Evolutionary conservation across 2,113 vertebrate genomes (phyloP).

Genomic region (Lepidothrix coronata): DNA sequence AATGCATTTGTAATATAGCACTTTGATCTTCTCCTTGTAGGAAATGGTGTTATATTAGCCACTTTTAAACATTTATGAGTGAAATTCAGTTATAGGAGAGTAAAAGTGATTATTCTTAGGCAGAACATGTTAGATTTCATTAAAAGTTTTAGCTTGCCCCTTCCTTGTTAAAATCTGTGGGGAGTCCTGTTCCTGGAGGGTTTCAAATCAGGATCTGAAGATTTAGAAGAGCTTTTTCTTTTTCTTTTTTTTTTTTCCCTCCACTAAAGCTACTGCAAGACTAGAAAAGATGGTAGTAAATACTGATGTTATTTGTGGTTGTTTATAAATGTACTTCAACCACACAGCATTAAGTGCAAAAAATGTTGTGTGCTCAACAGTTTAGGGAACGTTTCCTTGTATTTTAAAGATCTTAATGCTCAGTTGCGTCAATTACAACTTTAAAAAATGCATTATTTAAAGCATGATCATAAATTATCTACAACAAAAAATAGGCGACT

Average conservation of each 20-base stretch:
- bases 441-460: conserved; percentile 69
- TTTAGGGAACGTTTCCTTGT: conserved; percentile 3
- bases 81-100: conserved; percentile 85
- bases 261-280: conserved; percentile 63
- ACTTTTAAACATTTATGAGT: conserved; percentile 88
- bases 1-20: conserved; percentile 93
- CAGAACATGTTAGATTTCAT: conserved; percentile 84
- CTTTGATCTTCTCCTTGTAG: conserved; percentile 88
- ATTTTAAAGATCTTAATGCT: conserved; percentile 44
- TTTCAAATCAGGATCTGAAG: conserved; percentile 81
- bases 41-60: conserved; percentile 88
- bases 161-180: conserved; percentile 84
- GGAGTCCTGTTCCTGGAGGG: conserved; percentile 78
- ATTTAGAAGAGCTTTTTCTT: conserved; percentile 71
- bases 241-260: conserved; percentile 34
- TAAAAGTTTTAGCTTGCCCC: conserved; percentile 84
- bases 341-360: conserved; percentile 30
- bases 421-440: conserved; percentile 21
- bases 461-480: conserved; percentile 71
- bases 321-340: conserved; percentile 60
- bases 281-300: conserved; percentile 72
- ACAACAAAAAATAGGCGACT: conserved; percentile 72
- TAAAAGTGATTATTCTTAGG: conserved; percentile 87
- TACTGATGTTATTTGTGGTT: conserved; percentile 72
- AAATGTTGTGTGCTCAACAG: background rate